Evolutionary conservation across 2,113 vertebrate species (phyloP).

Genomic region (Eonycteris spelaea): DNA sequence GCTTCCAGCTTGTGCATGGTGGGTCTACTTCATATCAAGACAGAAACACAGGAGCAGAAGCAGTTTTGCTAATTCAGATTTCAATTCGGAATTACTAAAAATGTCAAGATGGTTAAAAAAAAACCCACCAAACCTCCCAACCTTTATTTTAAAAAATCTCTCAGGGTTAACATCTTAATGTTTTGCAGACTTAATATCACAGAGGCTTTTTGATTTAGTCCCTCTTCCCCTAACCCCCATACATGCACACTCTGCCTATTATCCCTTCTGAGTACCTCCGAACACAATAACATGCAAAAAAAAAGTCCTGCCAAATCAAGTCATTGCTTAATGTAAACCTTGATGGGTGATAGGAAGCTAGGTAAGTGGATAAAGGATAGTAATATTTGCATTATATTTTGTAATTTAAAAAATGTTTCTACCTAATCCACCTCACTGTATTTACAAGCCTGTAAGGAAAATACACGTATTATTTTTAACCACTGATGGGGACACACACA

Average conservation of each 20-base stretch:
- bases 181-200: neutral
- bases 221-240: neutral
- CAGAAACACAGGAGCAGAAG: neutral
- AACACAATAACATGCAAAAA: neutral
- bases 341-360: neutral
- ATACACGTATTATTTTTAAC: neutral
- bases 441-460: neutral
- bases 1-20: neutral
- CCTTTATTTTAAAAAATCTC: neutral
- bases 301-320: neutral
- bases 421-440: neutral
- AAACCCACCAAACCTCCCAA: neutral
- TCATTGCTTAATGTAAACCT: neutral
- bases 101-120: slow-evolving; percentile 1
- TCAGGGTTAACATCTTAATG: slow-evolving; percentile 27
- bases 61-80: neutral
- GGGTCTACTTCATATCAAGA: neutral
- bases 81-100: slow-evolving; percentile 29
- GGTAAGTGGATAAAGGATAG: neutral
- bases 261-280: neutral
- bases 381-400: neutral
- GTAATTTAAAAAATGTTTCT: neutral
- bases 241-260: neutral
- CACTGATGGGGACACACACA: neutral
- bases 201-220: neutral